Evolutionary conservation across 2,888 invertebrate genomes (phyloP), one percentile per base, ranked within the genome.

Genomic region (Bombylius major): DNA sequence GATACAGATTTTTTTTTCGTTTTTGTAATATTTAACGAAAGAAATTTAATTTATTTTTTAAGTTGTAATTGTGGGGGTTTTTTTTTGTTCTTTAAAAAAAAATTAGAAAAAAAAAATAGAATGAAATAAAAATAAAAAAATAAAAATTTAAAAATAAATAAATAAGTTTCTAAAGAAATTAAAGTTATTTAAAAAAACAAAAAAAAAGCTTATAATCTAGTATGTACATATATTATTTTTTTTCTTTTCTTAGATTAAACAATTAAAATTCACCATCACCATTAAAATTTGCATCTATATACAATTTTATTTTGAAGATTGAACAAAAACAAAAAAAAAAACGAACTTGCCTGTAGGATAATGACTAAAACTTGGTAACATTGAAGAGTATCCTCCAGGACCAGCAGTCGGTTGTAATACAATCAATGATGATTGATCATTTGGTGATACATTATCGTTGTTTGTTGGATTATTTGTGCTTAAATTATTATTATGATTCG

Each of bases 321-420:
- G 5, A 44, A 44, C 44, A 13, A 45, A 47, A n/a, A 23, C 8
- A 60, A 44, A 44, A 12, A n/a, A 45, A 47, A 7, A 23, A 8
- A 60, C 59, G 23, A 14, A 77, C 78, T 77, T 73, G 78, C 84
- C 83, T 80, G 83, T 76, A 59, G 83, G 78, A 69, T 84, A 84
- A 65, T 79, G 78, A 73, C 82, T 82, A 70, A 84, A 84, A 76
- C 82, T 82, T 60, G 83, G 83, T 65, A 84, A 76, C 79, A 82
- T 81, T 64, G 82, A 77, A 59, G 81, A 78, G 66, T 82, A 81
- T 63, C 72, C 71, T 53, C 71, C 60, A 14, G 61, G 56, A 13
- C 58, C 65, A 47, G 73, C 68, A 59, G 75, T 76, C 49, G 83
- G 79, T 68, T 83, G 82, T 61, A 84, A 75, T 60, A 84, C 79